Percentiles rank a stretch among this genome's conserved stretches.
phyloP scores from a whole-genome alignment of 2,888 invertebrate genomes.

The Epinotia nisella region DNA sequence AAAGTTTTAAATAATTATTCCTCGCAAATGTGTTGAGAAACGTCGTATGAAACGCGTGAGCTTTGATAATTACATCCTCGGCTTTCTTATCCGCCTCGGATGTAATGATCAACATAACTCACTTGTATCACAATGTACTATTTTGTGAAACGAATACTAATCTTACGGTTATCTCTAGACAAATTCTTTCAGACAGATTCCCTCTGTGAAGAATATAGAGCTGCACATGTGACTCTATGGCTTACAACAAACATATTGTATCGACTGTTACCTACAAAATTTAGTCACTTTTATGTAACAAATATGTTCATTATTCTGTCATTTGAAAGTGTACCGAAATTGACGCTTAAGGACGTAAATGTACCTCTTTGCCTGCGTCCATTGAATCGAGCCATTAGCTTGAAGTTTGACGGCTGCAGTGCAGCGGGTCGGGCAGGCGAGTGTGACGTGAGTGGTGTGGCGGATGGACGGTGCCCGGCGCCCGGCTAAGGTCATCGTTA shows the following conservation, averaged over 20 bases:
- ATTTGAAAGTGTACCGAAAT: constrained; percentile 1
- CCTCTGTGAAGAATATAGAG: background rate
- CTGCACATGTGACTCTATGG: background rate
- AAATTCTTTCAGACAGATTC: background rate
- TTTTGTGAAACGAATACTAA: background rate
- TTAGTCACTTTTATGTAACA: constrained; percentile 1
- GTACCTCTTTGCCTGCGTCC: background rate
- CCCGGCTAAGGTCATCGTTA: constrained; percentile 31
- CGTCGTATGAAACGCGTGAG: too few species aligned
- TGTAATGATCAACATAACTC: too few species aligned
- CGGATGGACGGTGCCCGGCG: constrained; percentile 27
- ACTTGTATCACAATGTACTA: too few species aligned
- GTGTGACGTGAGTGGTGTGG: background rate
- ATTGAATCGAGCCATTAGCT: constrained; percentile 15
- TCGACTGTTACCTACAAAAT: background rate
- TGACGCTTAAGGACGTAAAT: background rate
- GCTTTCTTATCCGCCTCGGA: too few species aligned
- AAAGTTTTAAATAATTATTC: too few species aligned
- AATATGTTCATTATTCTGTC: background rate
- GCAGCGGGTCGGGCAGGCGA: constrained; percentile 23
- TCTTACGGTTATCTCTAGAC: background rate
- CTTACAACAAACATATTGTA: background rate
- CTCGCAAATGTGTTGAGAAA: too few species aligned
- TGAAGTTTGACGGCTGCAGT: constrained; percentile 1
- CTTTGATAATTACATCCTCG: too few species aligned